Evolutionary conservation across 2,113 vertebrate genomes (phyloP), one percentile per base, ranked within the genome.

Genomic region (Scopus umbretta): DNA sequence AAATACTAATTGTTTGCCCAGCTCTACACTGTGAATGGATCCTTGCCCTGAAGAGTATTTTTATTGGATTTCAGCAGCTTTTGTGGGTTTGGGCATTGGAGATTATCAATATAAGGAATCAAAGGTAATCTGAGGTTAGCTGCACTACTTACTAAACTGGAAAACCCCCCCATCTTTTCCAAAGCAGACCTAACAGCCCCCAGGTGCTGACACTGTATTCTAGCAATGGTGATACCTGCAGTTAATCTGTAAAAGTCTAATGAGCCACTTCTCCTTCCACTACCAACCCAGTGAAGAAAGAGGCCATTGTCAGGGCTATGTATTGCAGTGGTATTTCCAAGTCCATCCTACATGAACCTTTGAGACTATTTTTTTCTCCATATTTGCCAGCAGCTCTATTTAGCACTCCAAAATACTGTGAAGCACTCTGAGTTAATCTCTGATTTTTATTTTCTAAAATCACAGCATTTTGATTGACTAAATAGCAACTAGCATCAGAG

Each of bases 381-480:
- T 49, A 9, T 74, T 85, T 82, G 42, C 84, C 90, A 91, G 68
- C 58, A 59, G 63, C 59, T 83, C 50, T 87, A 56, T 86, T 90
- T n/a, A 84, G 56, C 63, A n/a, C 65, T 88, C 63, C 58, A 89
- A 85, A 94, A 92, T 73, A 49, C 38, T 62, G n/a, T 1, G 6
- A 65, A 72, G 61, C 56, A 58, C 29, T 76, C 42, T 2, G 14
- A 70, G 52, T n/a, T 79, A 56, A 90, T 91, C 88, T 61, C 75
- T 49, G 56, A 32, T 34, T 92, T 94, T 80, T 47, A 56, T 83
- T 79, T 91, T 86, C 81, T 53, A 67, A 84, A 96, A 93, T 83
- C 72, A 75, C 29, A 76, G 93, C 74, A 43, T 85, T 96, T 90
- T 79, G 91, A 95, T 91, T 92, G 80, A 96, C 74, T 82, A 96